A percentile compares a stretch with the other conserved stretches of the same genome.
phyloP scores from a whole-genome alignment of 2,888 invertebrate genomes.

The Euclidia mi region DNA sequence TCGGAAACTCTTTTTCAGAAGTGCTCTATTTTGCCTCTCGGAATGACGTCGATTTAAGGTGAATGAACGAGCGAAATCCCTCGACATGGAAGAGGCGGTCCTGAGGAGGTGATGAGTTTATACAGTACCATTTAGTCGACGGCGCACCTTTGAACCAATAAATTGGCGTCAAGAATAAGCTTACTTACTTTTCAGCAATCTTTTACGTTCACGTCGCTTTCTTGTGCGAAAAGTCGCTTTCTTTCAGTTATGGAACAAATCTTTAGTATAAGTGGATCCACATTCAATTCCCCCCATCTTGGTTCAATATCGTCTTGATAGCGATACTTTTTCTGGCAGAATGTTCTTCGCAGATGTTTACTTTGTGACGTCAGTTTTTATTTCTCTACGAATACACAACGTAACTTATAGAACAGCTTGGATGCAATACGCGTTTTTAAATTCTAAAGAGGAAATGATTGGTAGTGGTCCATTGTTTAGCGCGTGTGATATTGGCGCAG shows the following conservation, averaged over 20 bases:
- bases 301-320: slow-evolving; percentile 49
- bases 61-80: slow-evolving; percentile 88
- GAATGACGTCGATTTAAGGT: slow-evolving; percentile 88
- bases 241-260: slow-evolving; percentile 59
- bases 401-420: not conserved
- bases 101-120: slow-evolving; percentile 87
- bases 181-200: slow-evolving; percentile 69
- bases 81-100: slow-evolving; percentile 87
- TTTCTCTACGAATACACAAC: not conserved
- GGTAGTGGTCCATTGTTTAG: slow-evolving; percentile 8
- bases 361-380: slow-evolving; percentile 14
- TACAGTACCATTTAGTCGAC: slow-evolving; percentile 84
- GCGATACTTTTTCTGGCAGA: slow-evolving; percentile 41
- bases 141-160: slow-evolving; percentile 84
- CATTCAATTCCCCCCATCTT: slow-evolving; percentile 51
- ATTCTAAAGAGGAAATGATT: not conserved
- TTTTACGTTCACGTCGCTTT: slow-evolving; percentile 57
- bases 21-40: slow-evolving; percentile 85
- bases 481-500: slow-evolving; percentile 20
- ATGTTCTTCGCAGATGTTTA: slow-evolving; percentile 24
- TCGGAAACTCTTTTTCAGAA: slow-evolving; percentile 85
- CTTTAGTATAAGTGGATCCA: slow-evolving; percentile 55
- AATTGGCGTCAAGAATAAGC: slow-evolving; percentile 78
- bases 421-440: not conserved
- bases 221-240: slow-evolving; percentile 54